Percentiles rank a stretch among this genome's conserved stretches.
These are phyloP conservation scores for Notodonta ziczac DNA, from an alignment of 2,888 invertebrate genomes.

Conservation along the genomic window DNA sequence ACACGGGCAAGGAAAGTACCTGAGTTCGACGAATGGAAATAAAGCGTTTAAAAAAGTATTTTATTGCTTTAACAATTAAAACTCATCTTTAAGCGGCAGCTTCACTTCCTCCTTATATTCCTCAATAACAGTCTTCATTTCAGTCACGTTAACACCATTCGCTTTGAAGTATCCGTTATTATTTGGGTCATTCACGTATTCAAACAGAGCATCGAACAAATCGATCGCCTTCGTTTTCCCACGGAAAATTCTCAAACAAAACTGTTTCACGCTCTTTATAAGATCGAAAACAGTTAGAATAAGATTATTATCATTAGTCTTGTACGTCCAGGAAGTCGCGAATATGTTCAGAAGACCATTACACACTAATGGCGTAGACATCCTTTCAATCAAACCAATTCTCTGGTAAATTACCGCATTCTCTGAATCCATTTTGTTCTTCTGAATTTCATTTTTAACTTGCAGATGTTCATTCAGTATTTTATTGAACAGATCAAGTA, in stretches of 20 bases:
- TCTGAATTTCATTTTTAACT: conserved; percentile 41
- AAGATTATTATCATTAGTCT: conserved; percentile 40
- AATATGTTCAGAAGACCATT: conserved; percentile 65
- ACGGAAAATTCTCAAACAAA: conserved; percentile 51
- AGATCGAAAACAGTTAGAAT: conserved; percentile 53
- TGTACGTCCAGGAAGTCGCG: conserved; percentile 43
- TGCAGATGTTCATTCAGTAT: conserved; percentile 65
- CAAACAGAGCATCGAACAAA: conserved; percentile 49
- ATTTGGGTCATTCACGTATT: conserved; percentile 42
- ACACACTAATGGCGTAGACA: conserved; percentile 58
- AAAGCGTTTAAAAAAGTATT: background rate
- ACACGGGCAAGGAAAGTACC: too few species aligned
- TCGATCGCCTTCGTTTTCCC: conserved; percentile 48
- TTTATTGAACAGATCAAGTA: conserved; percentile 66
- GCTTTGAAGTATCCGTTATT: conserved; percentile 39
- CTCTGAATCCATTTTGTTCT: conserved; percentile 44
- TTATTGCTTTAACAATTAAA: conserved; percentile 38
- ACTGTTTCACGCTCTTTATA: conserved; percentile 56
- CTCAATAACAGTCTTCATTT: conserved; percentile 43
- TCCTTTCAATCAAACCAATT: conserved; percentile 65
- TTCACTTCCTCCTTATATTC: conserved; percentile 52
- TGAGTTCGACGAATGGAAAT: background rate
- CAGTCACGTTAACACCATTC: conserved; percentile 44
- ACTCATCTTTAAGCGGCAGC: conserved; percentile 54
- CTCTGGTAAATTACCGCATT: conserved; percentile 54